Evolutionary conservation across 23 tunicate species (phyloP).

Genomic region (Corella eumyota): DNA sequence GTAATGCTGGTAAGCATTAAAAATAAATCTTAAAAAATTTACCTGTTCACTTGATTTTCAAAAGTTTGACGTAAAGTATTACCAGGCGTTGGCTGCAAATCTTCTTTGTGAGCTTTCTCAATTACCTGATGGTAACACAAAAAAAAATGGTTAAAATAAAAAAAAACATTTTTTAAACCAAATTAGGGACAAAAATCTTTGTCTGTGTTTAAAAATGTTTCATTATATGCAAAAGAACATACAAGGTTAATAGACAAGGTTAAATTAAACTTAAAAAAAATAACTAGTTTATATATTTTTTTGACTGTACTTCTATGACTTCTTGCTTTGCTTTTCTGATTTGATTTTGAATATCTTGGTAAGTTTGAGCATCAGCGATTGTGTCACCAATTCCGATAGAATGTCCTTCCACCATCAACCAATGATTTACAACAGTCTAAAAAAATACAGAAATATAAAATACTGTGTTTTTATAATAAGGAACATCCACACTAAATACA

Average conservation of each 20-base stretch:
- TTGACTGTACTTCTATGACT: conserved; percentile 95
- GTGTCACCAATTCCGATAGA: conserved; percentile 99
- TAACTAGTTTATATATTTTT: no score
- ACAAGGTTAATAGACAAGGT: no score
- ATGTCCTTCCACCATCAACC: conserved; percentile 98
- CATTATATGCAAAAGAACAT: no score
- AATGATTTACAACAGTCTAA: conserved; percentile 86
- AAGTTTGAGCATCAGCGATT: conserved; percentile 99
- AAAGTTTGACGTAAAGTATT: conserved; percentile 95
- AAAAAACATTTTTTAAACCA: no score
- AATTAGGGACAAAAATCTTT: no score
- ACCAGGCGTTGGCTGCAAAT: conserved; percentile 98
- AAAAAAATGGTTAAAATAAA: no score
- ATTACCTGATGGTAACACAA: conserved; percentile 66
- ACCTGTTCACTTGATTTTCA: conserved; percentile 99
- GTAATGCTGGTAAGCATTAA: no score
- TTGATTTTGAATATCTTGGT: conserved; percentile 96
- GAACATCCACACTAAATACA: no score
- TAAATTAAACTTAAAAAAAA: no score
- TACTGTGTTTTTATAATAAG: no score
- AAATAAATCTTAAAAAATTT: no score
- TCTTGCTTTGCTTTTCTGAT: conserved; percentile 96
- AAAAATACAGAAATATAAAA: neutral
- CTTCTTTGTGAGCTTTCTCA: conserved; percentile 98
- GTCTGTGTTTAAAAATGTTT: neutral